Evolutionary conservation across 2,888 invertebrate genomes (phyloP).

Genomic region (Lissocephala sabroskyi): DNA sequence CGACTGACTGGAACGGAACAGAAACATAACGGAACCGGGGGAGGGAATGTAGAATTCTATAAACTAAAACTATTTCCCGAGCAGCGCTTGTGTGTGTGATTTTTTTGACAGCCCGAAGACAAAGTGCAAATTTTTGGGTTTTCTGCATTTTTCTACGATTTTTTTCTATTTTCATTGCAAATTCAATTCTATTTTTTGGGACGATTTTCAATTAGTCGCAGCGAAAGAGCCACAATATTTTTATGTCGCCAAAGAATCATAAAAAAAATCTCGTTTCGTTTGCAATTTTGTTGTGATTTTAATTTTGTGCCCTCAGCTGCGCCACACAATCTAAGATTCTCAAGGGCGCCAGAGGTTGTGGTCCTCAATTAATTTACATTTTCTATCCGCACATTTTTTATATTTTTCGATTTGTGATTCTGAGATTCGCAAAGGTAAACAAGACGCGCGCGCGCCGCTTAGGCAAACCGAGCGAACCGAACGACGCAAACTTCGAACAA

Average conservation of each 20-base stretch:
- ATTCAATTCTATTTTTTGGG: background rate
- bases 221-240: no score
- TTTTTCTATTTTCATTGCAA: no score
- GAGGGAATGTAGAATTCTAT: no score
- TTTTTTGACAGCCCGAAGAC: background rate
- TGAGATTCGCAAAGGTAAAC: slow-evolving; percentile 16
- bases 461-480: slow-evolving; percentile 41
- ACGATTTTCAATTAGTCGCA: no score
- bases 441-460: slow-evolving; percentile 46
- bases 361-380: background rate
- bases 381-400: slow-evolving; percentile 1
- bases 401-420: background rate
- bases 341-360: no score
- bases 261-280: no score
- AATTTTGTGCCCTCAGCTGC: no score
- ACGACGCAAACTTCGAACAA: slow-evolving; percentile 62
- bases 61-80: no score
- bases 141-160: background rate
- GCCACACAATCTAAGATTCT: no score
- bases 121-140: background rate
- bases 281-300: slow-evolving; percentile 26
- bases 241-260: no score
- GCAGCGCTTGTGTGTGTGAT: no score
- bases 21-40: no score
- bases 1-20: background rate